Percentiles rank a stretch among this genome's conserved stretches.
Evolutionary conservation across 2,113 vertebrate species (phyloP).

Genomic region (Orycteropus afer): DNA sequence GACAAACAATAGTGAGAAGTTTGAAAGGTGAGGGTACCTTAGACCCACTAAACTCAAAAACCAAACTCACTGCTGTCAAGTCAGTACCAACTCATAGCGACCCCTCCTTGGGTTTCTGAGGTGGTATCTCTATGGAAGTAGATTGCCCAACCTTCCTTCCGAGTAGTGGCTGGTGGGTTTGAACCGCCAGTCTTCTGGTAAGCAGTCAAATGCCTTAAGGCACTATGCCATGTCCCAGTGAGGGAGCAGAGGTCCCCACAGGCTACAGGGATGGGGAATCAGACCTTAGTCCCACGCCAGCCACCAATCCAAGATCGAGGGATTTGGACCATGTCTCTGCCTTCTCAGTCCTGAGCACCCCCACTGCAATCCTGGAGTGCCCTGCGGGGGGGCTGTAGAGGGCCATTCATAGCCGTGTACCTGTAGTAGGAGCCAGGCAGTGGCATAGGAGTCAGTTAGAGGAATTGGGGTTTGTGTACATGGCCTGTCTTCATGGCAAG

Average conservation of each 20-base stretch:
- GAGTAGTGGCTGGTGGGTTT: too few species aligned
- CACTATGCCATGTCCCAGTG: too few species aligned
- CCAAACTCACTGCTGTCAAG: too few species aligned
- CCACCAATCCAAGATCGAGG: background rate
- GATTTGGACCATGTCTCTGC: too few species aligned
- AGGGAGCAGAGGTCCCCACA: background rate
- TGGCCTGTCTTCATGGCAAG: background rate
- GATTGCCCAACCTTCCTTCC: too few species aligned
- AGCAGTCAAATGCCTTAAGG: too few species aligned
- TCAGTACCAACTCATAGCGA: too few species aligned
- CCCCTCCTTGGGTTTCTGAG: too few species aligned
- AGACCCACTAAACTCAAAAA: rapidly evolving
- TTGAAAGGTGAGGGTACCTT: slow-evolving; percentile 90
- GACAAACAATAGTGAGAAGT: slow-evolving; percentile 97
- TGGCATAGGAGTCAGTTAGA: rapidly evolving
- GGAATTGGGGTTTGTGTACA: rapidly evolving
- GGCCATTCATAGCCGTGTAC: rapidly evolving
- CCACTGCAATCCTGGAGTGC: background rate
- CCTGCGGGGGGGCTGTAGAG: background rate
- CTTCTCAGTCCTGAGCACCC: background rate
- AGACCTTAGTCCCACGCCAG: background rate
- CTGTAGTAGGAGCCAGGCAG: background rate
- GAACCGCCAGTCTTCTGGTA: too few species aligned
- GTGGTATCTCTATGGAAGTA: too few species aligned
- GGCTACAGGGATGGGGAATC: background rate